Conservation (phyloP, 1,140 invertebrate genomes). For the Drosophila mauritiana region DNA sequence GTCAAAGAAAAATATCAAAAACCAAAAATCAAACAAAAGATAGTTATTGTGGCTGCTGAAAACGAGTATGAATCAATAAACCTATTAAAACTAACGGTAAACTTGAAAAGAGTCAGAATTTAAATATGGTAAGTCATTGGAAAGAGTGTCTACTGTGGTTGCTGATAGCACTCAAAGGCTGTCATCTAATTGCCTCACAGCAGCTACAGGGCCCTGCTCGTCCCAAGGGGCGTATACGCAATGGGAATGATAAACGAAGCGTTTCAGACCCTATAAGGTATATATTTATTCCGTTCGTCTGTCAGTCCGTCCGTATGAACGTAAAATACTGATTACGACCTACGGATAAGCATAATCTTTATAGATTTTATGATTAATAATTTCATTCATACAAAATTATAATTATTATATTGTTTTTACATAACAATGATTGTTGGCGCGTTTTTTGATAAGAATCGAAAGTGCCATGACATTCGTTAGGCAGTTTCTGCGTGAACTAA, state of each 20-base stretch:
- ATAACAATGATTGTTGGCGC: no score
- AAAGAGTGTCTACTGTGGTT: conserved; percentile 37
- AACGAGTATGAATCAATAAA: conserved; percentile 47
- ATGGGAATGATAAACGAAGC: conserved; percentile 2
- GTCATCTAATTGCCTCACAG: conserved; percentile 27
- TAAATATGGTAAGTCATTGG: conserved; percentile 36
- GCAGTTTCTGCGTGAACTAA: no score
- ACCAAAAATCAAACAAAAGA: conserved; percentile 18
- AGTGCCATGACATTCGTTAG: no score
- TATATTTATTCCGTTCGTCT: no score
- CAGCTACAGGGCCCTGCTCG: no score
- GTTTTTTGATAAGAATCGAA: no score
- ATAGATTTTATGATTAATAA: background rate
- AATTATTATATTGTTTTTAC: no score
- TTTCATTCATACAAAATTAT: conserved; percentile 17
- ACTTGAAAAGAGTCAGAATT: conserved; percentile 71
- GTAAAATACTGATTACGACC: no score
- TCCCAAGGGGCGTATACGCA: conserved; percentile 69
- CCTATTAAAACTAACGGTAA: conserved; percentile 59
- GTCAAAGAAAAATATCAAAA: conserved; percentile 36
- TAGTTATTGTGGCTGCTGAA: conserved; percentile 33
- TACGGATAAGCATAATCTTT: conserved; percentile 40
- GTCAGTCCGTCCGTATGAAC: no score
- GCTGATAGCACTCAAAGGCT: background rate
- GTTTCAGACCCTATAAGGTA: no score